Conservation (phyloP, 1,140 invertebrate genomes). For the Lethocerus indicus region DNA sequence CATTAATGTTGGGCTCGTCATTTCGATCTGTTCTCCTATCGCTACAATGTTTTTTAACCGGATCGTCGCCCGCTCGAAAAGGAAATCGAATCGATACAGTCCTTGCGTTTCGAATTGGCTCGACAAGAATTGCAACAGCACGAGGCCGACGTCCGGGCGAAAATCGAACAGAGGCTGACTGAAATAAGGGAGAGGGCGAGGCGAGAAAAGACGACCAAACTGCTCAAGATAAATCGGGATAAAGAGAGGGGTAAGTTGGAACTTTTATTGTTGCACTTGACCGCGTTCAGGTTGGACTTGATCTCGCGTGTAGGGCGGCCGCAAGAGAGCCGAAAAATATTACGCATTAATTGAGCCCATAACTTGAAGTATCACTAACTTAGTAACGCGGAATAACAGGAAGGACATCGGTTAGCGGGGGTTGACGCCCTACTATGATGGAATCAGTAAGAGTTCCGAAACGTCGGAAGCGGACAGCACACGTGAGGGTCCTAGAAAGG, state of each 20-base stretch:
- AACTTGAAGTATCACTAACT: too few relatives aligned
- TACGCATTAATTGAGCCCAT: not conserved
- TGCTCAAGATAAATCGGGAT: not conserved
- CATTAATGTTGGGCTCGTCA: not conserved
- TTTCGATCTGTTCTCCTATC: not conserved
- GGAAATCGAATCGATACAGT: not conserved
- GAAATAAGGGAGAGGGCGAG: not conserved
- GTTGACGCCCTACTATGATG: too few relatives aligned
- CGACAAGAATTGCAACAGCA: not conserved
- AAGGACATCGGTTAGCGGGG: too few relatives aligned
- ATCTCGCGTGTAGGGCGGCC: not conserved
- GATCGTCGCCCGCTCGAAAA: not conserved
- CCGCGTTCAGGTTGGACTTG: not conserved
- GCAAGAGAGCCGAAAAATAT: not conserved
- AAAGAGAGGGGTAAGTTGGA: constrained; percentile 1
- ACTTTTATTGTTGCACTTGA: too few relatives aligned
- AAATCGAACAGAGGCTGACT: not conserved
- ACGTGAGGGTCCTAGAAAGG: too few relatives aligned
- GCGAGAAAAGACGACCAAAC: not conserved
- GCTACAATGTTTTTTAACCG: not conserved
- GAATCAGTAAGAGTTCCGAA: too few relatives aligned
- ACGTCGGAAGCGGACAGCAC: too few relatives aligned
- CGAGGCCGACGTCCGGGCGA: not conserved
- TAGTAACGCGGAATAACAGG: too few relatives aligned
- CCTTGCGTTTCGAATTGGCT: not conserved